Evolutionary conservation across 2,888 invertebrate genomes (phyloP).

Genomic region (Hylaea fasciaria): DNA sequence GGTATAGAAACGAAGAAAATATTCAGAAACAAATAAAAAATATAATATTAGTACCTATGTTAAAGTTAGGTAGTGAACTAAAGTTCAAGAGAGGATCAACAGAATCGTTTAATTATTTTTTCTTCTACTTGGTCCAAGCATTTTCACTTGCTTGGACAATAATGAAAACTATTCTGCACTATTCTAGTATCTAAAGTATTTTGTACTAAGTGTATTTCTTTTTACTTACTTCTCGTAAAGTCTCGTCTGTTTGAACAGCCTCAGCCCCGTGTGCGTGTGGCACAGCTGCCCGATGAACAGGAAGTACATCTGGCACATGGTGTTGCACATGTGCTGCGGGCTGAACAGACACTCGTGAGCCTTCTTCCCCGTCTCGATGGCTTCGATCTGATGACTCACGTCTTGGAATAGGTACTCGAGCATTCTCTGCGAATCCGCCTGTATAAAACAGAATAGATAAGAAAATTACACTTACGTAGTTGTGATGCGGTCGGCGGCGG

Average conservation of each 20-base stretch:
- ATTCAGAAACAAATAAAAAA: no score
- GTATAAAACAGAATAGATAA: slow-evolving; percentile 29
- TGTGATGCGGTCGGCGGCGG: no score
- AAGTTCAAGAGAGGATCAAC: no score
- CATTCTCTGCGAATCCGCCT: slow-evolving; percentile 88
- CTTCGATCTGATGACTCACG: slow-evolving; percentile 89
- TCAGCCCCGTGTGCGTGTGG: slow-evolving; percentile 87
- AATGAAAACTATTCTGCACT: no score
- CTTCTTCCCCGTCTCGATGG: slow-evolving; percentile 89
- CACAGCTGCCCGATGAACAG: slow-evolving; percentile 95
- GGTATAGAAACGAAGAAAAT: no score
- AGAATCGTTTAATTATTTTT: no score
- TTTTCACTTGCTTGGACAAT: no score
- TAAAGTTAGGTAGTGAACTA: no score
- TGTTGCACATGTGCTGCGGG: slow-evolving; percentile 94
- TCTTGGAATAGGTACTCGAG: slow-evolving; percentile 92
- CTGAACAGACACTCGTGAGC: slow-evolving; percentile 95
- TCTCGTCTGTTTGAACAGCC: slow-evolving; percentile 89
- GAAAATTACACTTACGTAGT: background rate
- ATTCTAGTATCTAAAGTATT: no score
- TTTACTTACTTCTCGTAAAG: slow-evolving; percentile 91
- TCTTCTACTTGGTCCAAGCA: no score
- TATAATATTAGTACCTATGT: no score
- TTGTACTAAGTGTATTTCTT: no score
- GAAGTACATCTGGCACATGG: slow-evolving; percentile 97